Base-by-base conservation (phyloP, 2,797 vertebrate genomes). In the Synanceia verrucosa region DNA sequence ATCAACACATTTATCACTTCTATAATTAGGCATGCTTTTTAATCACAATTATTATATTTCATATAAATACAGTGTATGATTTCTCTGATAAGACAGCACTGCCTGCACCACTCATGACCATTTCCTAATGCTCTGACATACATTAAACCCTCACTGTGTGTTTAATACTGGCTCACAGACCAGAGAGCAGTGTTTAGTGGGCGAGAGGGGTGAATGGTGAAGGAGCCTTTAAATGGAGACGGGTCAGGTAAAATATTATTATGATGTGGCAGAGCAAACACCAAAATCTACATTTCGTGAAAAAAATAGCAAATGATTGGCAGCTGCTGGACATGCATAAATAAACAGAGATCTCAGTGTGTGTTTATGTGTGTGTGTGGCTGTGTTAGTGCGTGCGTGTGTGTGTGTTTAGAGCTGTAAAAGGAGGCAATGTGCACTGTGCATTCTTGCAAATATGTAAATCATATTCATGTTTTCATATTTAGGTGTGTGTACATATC, bases 301-400 rank as follows among this genome's bases (percentile, higher is more conserved):
- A 64, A 82, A 62, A 65, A 33, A 4, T 3, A 48, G 58, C 31
- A 52, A 53, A 86, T 90, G 87, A 92, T 70, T 89, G 91, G 78
- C 91, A 92, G 87, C 82, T 86, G 79, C 73, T 71, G 71, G 74
- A 81, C 79, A 37, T 61, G 65, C 34, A 58, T 72, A 90, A 88
- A 90, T 89, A 88, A 86, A 91, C 76, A 85, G 18, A 81, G 46
- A 73, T 80, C 57, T 82, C 37, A 58, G 61, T 65, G 70, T 77
- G 4, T 79, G 81, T 76, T 21, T 79, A 11, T 70, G 41, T 55
- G 65, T 76, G 81, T 57, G 68, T 65, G 41, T 55, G 65, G 73
- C 79, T 57, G 68, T 65, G 24, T 67, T 21, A 16, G 19, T 60
- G 23, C 62, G 60, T 73, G 58, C 56, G 33, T 1, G 11, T 24